phyloP scores from a whole-genome alignment of 2,797 vertebrate species.

The Fringilla coelebs region DNA sequence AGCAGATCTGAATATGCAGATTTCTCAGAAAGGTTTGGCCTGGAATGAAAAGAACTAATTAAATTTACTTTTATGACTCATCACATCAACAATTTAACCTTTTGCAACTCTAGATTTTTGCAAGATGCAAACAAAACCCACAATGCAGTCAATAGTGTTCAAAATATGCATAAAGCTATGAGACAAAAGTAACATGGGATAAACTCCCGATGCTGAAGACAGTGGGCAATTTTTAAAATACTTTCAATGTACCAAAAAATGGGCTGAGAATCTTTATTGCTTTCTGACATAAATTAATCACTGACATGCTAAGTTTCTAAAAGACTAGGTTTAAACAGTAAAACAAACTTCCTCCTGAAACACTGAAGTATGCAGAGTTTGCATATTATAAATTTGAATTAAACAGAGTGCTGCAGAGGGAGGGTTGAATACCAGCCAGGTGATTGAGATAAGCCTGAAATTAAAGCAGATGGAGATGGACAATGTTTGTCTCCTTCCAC shows the following conservation, averaged over 20 bases:
- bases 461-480: neutral
- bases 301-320: neutral
- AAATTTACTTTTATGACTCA: neutral
- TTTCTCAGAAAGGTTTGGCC: neutral
- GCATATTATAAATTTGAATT: neutral
- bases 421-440: neutral
- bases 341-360: neutral
- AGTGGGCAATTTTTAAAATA: rapidly evolving
- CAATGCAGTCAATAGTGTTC: neutral
- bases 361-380: neutral
- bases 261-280: neutral
- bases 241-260: neutral
- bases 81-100: neutral
- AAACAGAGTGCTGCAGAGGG: neutral
- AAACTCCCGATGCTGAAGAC: neutral
- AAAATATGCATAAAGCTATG: neutral
- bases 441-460: neutral
- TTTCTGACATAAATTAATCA: neutral
- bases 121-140: neutral
- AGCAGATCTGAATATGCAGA: neutral
- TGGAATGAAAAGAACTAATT: neutral
- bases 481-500: neutral
- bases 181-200: neutral
- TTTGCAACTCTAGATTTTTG: neutral
- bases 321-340: neutral